Base-by-base conservation (phyloP, 1,140 invertebrate genomes). In the Littorina saxatilis region DNA sequence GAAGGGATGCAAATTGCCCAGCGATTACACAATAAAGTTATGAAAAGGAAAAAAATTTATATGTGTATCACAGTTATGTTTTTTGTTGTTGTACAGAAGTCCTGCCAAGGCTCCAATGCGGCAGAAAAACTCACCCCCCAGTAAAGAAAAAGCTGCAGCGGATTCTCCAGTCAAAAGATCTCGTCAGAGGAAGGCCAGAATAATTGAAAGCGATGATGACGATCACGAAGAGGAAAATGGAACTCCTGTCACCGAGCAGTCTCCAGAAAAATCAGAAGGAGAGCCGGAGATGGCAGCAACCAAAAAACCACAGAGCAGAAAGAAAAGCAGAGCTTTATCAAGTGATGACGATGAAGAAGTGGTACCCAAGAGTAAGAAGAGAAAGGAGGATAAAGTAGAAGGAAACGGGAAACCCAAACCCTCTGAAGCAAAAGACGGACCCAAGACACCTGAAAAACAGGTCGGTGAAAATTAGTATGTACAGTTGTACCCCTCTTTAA, bases 161-260 rank as follows among this genome's bases (percentile, higher is more conserved):
- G 43, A 75, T 29, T 66, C 55, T 23, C 77, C 77, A 66, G 77
- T 79, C 17, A 79, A 79, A 32, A 79, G 40, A 29, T 66, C 74
- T 13, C 78, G 82, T 37, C 79, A 72, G 27, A 85, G 78, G 35
- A 84, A 70, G 66, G 81, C 83, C 72, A 68, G 85, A 52, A 79
- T 86, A 23, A 86, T 87, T 61, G 79, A 85, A 23, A 82, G 78
- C 58, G 77, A 85, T 80, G 78, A 83, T 66, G 80, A 82, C 40
- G 27, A 70, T n/a, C 63, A 77, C n/a, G 81, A 79, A 52, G 55
- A 83, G 55, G 63, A 85, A 80, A 80, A 58, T 80, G 83, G 79
- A 37, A 50, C 72, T 50, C n/a, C 50, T 23, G 39, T 29, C 35
- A 43, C 50, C 23, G 55, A 79, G 7, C 50, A 76, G 17, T 61